These are phyloP conservation scores for Taurulus bubalis DNA, from an alignment of 2,113 vertebrate genomes.

Conservation along the genomic window DNA sequence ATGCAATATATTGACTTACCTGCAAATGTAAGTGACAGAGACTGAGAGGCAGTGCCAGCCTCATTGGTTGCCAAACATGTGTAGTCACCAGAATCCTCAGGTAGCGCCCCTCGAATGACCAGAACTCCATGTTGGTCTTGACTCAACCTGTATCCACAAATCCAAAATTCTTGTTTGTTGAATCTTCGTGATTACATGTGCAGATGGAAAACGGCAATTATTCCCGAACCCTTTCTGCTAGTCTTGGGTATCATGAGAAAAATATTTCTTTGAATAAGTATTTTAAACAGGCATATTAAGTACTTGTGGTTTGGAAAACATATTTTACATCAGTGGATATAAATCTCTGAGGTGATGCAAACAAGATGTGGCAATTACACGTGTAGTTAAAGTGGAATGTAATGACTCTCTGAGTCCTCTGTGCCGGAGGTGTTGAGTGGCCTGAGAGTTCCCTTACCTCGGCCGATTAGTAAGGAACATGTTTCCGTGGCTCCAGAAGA, in stretches of 20 bases:
- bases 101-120: slow-evolving; percentile 83
- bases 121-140: slow-evolving; percentile 84
- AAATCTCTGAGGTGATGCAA: slow-evolving; percentile 45
- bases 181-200: slow-evolving; percentile 51
- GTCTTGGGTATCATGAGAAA: slow-evolving; percentile 33
- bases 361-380: slow-evolving; percentile 59
- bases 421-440: slow-evolving; percentile 73
- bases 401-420: slow-evolving; percentile 55
- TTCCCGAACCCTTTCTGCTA: slow-evolving; percentile 27
- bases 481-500: slow-evolving; percentile 88
- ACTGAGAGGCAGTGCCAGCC: slow-evolving; percentile 79
- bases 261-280: slow-evolving; percentile 38
- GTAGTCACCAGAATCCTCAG: slow-evolving; percentile 93
- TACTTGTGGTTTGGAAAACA: slow-evolving; percentile 30
- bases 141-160: slow-evolving; percentile 61
- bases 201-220: slow-evolving; percentile 53
- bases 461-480: slow-evolving; percentile 77
- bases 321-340: slow-evolving; percentile 20
- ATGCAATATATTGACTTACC: slow-evolving; percentile 69
- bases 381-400: slow-evolving; percentile 58
- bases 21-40: slow-evolving; percentile 73
- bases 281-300: slow-evolving; percentile 27
- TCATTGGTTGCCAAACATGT: slow-evolving; percentile 87
- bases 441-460: slow-evolving; percentile 76
- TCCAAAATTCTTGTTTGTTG: slow-evolving; percentile 42